phyloP scores from a whole-genome alignment of 2,888 invertebrate genomes.

The Enoplolaimus lenunculus region DNA sequence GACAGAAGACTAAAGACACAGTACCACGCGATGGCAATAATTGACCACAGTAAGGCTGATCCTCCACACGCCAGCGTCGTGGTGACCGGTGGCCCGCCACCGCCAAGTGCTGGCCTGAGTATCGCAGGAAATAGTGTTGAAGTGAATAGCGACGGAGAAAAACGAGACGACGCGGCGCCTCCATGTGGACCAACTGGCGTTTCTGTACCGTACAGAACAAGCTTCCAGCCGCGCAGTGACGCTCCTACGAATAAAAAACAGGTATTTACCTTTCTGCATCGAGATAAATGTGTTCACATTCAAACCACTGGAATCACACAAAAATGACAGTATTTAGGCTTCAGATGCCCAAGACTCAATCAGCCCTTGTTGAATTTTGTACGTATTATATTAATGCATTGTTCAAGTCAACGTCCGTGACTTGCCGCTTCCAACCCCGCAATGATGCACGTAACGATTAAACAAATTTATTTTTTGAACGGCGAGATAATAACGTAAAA shows the following conservation, averaged over 20 bases:
- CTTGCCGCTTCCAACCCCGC: too few relatives aligned
- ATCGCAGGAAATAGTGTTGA: background rate
- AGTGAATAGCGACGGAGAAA: background rate
- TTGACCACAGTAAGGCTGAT: background rate
- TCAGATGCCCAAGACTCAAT: background rate
- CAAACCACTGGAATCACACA: background rate
- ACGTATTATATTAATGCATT: too few relatives aligned
- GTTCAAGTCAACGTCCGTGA: too few relatives aligned
- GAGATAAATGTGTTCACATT: background rate
- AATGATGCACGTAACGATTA: too few relatives aligned
- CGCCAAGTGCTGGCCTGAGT: background rate
- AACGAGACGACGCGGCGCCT: slow-evolving; percentile 22
- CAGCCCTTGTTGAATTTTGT: background rate
- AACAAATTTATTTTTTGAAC: too few relatives aligned
- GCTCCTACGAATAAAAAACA: slow-evolving; percentile 31
- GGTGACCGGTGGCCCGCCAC: background rate
- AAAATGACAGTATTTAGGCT: background rate
- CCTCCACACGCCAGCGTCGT: background rate
- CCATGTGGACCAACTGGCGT: slow-evolving; percentile 32
- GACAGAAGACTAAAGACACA: background rate
- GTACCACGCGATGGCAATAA: background rate
- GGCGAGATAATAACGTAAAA: too few relatives aligned
- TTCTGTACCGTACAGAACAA: slow-evolving; percentile 37
- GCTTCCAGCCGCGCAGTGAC: slow-evolving; percentile 37
- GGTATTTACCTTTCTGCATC: background rate